A percentile compares a stretch with the other conserved stretches of the same genome.
These are phyloP conservation scores for Lepidurus couesii DNA, from an alignment of 1,140 invertebrate species.

Conservation along the genomic window DNA sequence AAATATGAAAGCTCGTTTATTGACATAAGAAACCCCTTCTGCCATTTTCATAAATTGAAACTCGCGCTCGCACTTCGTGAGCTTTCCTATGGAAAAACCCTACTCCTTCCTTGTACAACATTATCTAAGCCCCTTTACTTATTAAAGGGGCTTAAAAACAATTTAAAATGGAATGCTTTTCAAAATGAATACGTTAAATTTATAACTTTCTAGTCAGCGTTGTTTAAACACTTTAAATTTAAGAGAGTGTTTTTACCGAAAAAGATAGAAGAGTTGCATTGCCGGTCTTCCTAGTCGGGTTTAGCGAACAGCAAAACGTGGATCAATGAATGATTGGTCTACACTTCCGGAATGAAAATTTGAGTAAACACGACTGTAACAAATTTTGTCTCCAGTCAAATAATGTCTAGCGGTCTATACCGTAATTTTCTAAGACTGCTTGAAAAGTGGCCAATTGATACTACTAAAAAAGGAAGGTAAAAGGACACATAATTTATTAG, in stretches of 20 bases:
- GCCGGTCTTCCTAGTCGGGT: not conserved
- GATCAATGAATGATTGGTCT: not conserved
- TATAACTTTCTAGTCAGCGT: too few species aligned
- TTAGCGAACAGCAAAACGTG: not conserved
- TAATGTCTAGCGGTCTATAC: slow-evolving; percentile 25
- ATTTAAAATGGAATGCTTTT: too few species aligned
- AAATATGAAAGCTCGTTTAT: not conserved
- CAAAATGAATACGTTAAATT: too few species aligned
- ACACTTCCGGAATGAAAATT: slow-evolving; percentile 6
- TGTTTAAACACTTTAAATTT: too few species aligned
- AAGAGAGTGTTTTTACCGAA: too few species aligned
- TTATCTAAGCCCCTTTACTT: too few species aligned
- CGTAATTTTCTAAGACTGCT: slow-evolving; percentile 24
- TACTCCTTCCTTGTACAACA: too few species aligned
- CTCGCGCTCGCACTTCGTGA: too few species aligned
- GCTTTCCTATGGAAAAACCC: too few species aligned
- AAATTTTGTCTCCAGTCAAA: slow-evolving; percentile 31
- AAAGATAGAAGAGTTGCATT: not conserved
- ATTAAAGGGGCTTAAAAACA: too few species aligned
- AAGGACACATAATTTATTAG: not conserved
- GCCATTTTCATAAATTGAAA: too few species aligned
- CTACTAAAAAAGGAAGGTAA: slow-evolving; percentile 27
- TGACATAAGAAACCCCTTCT: not conserved
- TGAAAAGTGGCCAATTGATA: slow-evolving; percentile 28
- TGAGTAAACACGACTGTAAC: not conserved